A percentile compares a stretch with the other conserved stretches of the same genome.
phyloP scores from a whole-genome alignment of 2,113 vertebrate genomes.

The Polypterus senegalus region DNA sequence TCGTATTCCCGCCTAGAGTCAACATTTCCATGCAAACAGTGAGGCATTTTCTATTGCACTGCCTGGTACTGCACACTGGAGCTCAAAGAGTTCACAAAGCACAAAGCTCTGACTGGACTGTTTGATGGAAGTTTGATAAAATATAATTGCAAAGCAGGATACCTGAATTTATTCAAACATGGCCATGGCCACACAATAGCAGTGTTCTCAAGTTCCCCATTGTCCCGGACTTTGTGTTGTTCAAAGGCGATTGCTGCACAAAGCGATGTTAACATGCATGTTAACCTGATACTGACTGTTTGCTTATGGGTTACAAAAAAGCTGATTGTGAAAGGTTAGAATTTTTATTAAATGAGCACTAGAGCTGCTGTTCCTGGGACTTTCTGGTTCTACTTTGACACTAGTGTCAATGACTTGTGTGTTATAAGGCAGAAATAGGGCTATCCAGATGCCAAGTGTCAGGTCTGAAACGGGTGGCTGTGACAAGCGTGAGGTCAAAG shows the following conservation, averaged over 20 bases:
- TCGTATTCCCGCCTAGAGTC: conserved; percentile 69
- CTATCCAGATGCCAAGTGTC: no score
- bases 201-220: conserved; percentile 40
- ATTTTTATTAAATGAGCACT: background rate
- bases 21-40: conserved; percentile 68
- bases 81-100: conserved; percentile 35
- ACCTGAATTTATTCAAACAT: conserved; percentile 45
- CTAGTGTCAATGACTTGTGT: no score
- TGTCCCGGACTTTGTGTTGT: conserved; percentile 28
- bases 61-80: conserved; percentile 66
- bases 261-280: conserved; percentile 3
- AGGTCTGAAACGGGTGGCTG: no score
- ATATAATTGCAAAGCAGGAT: conserved; percentile 45
- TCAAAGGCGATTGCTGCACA: background rate
- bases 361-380: no score
- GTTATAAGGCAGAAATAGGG: no score
- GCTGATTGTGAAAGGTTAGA: background rate
- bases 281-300: background rate
- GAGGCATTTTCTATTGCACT: conserved; percentile 50
- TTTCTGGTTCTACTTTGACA: no score
- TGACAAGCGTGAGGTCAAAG: no score
- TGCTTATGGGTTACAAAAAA: background rate
- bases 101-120: conserved; percentile 33
- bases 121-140: conserved; percentile 53
- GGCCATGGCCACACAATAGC: conserved; percentile 37